Evolutionary conservation across 2,888 invertebrate genomes (phyloP).

Genomic region (Omphaloscelis lunosa): DNA sequence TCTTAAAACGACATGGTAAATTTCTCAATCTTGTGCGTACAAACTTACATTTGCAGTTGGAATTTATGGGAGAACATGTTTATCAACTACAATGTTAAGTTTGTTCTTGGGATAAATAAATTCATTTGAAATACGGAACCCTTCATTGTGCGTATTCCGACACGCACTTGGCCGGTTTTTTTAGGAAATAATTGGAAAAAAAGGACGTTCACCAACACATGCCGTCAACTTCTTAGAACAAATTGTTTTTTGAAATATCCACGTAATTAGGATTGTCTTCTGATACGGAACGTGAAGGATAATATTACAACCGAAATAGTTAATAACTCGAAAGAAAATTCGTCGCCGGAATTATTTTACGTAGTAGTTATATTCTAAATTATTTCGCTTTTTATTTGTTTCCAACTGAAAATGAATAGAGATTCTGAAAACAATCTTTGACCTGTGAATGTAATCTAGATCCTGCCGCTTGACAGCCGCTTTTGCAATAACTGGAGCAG

Average conservation of each 20-base stretch:
- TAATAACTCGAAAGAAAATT: neutral
- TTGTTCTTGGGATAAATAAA: too few species aligned
- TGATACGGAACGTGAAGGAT: slow-evolving; percentile 2
- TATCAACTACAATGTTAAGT: too few species aligned
- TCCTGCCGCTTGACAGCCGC: slow-evolving; percentile 20
- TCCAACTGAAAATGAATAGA: slow-evolving; percentile 29
- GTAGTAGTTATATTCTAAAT: neutral
- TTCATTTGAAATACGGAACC: too few species aligned
- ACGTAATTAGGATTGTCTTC: slow-evolving; percentile 19
- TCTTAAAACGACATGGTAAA: too few species aligned
- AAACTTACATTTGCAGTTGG: too few species aligned
- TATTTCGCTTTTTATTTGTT: neutral
- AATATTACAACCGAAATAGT: slow-evolving; percentile 6
- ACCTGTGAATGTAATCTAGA: slow-evolving; percentile 34
- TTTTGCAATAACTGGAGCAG: neutral
- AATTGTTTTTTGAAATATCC: slow-evolving; percentile 22
- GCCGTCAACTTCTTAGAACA: neutral
- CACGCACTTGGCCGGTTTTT: too few species aligned
- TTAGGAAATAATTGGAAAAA: neutral
- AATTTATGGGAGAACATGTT: too few species aligned
- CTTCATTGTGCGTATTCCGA: too few species aligned
- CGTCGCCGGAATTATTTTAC: neutral
- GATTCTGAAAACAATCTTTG: slow-evolving; percentile 9
- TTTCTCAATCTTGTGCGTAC: too few species aligned
- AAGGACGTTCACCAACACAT: neutral